Conservation (phyloP, 2,797 vertebrate species). For the Ispidina lecontei region DNA sequence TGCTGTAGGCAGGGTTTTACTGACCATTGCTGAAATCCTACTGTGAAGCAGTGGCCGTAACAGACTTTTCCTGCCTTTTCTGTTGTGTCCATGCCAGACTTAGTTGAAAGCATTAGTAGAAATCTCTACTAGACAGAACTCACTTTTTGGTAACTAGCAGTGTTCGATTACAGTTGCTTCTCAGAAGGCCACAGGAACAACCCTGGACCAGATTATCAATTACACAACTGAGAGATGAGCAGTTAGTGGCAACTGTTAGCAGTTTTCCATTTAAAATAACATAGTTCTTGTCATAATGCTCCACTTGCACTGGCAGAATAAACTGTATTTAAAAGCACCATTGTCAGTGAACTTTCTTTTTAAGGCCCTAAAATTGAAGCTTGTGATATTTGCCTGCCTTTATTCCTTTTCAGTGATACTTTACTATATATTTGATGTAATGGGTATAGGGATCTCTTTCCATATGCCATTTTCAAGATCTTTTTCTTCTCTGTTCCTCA, state of each 20-base stretch:
- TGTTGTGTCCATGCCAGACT: not conserved
- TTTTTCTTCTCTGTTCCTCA: not conserved
- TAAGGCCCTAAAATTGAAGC: not conserved
- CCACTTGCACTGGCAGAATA: not conserved
- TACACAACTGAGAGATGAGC: accelerated
- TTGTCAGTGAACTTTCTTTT: not conserved
- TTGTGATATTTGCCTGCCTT: not conserved
- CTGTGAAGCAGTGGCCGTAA: not conserved
- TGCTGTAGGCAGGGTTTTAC: constrained; percentile 20
- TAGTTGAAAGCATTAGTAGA: not conserved
- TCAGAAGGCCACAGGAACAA: not conserved
- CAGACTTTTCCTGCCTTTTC: not conserved
- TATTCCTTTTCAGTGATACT: not conserved
- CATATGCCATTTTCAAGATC: not conserved
- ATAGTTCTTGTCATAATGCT: not conserved
- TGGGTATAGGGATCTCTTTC: not conserved
- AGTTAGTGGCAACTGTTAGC: not conserved
- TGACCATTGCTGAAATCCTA: not conserved
- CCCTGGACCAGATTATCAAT: not conserved
- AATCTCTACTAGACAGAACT: not conserved
- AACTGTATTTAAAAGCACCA: not conserved
- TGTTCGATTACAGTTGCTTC: not conserved
- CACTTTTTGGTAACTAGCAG: not conserved
- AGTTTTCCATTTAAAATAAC: not conserved
- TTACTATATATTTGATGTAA: not conserved